phyloP scores from a whole-genome alignment of 2,113 vertebrate species.

The Phalacrocorax carbo region DNA sequence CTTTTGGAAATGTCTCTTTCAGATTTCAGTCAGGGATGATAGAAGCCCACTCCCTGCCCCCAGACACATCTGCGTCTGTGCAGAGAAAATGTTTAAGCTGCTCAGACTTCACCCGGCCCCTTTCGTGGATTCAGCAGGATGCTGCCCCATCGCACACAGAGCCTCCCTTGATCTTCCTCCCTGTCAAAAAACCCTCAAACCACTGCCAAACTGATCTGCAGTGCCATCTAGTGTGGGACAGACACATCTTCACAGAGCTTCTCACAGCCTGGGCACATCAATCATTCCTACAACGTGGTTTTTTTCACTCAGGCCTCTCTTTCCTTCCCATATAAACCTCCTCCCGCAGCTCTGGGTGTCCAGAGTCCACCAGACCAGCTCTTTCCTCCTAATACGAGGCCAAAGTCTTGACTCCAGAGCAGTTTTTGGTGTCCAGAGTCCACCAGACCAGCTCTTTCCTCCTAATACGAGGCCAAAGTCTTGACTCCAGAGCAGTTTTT shows the following conservation, averaged over 20 bases:
- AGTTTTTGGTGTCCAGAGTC: background rate
- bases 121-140: background rate
- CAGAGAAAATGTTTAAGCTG: background rate
- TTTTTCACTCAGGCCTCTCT: background rate
- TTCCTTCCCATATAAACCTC: background rate
- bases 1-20: background rate
- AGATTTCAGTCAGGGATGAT: background rate
- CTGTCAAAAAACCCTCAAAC: background rate
- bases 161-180: background rate
- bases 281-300: fast-evolving
- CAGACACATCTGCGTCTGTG: background rate
- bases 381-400: background rate
- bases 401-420: background rate
- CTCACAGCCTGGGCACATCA: background rate
- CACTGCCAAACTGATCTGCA: background rate
- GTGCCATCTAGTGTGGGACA: conserved; percentile 58
- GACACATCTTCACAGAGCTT: background rate
- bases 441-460: background rate
- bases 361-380: background rate
- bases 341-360: background rate
- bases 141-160: background rate
- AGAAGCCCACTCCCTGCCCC: background rate
- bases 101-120: background rate
- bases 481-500: background rate
- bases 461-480: background rate